A percentile compares a stretch with the other conserved stretches of the same genome.
These are phyloP conservation scores for Caenorhabditis zanzibari DNA, from an alignment of 2,888 invertebrate species.

Conservation along the genomic window DNA sequence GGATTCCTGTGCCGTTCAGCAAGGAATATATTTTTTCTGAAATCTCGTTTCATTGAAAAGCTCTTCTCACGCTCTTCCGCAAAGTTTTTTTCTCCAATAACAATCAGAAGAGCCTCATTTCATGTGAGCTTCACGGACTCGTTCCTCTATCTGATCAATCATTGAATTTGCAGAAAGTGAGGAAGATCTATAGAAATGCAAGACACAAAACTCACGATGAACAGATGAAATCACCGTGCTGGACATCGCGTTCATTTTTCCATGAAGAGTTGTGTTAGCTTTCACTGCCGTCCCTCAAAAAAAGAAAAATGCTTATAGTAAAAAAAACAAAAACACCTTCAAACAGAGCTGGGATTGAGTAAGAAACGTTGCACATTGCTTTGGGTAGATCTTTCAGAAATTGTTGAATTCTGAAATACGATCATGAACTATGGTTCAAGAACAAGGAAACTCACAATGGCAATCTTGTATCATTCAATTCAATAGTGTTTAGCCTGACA, in stretches of 20 bases:
- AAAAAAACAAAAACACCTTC: constrained; percentile 9
- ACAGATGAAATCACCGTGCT: constrained; percentile 55
- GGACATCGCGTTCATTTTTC: constrained; percentile 60
- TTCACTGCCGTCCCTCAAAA: constrained; percentile 42
- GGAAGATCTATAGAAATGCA: not conserved
- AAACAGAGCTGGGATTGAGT: constrained; percentile 52
- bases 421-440: not conserved
- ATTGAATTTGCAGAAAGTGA: not conserved
- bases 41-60: not conserved
- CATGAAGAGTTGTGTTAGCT: constrained; percentile 54
- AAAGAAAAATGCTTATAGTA: not conserved
- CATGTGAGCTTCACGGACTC: constrained; percentile 6
- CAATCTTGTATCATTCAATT: constrained; percentile 36
- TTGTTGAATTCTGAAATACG: constrained; percentile 31
- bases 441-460: constrained; percentile 21
- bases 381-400: constrained; percentile 55
- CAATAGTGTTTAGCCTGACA: constrained; percentile 36
- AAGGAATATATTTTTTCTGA: constrained; percentile 47
- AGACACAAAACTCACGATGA: constrained; percentile 50
- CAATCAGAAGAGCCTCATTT: too few relatives aligned
- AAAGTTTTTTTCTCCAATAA: too few relatives aligned
- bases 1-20: constrained; percentile 32
- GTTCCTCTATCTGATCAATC: not conserved
- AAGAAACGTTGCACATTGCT: constrained; percentile 57
- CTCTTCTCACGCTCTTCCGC: too few relatives aligned